Conservation (phyloP, 2,888 invertebrate species). For the Polietes domitor region DNA sequence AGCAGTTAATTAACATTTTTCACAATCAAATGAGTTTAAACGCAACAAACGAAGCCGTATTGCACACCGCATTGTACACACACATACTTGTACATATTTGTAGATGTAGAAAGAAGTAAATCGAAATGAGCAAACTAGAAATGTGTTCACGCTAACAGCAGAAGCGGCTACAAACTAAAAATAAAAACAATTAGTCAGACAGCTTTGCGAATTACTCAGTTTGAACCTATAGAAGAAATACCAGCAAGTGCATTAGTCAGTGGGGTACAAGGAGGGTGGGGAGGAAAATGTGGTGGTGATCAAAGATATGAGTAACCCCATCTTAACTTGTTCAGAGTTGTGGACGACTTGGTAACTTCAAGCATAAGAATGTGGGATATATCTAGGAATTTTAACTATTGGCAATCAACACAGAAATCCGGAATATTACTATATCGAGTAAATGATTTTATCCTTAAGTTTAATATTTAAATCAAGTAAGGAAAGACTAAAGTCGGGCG, state of each 20-base stretch:
- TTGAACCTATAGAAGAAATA: constrained; percentile 16
- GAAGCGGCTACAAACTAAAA: neutral
- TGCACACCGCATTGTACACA: neutral
- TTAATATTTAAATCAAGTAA: too few relatives aligned
- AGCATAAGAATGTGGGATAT: too few relatives aligned
- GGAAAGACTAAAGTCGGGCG: too few relatives aligned
- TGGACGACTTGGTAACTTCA: too few relatives aligned
- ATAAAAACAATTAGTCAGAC: constrained; percentile 45
- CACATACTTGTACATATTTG: too few relatives aligned
- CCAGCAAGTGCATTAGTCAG: neutral
- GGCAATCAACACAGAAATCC: too few relatives aligned
- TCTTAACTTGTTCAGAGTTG: too few relatives aligned
- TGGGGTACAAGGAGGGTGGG: neutral
- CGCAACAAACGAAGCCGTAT: constrained; percentile 36
- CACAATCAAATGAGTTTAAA: constrained; percentile 53
- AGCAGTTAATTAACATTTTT: constrained; percentile 51
- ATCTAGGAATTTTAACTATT: too few relatives aligned
- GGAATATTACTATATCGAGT: too few relatives aligned
- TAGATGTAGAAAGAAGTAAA: constrained; percentile 15
- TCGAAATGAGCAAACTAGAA: constrained; percentile 29
- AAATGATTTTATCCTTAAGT: too few relatives aligned
- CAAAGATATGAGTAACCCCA: neutral
- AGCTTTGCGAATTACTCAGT: constrained; percentile 40
- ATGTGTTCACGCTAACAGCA: constrained; percentile 36
- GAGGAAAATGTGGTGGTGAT: neutral